Evolutionary conservation across 2,113 vertebrate genomes (phyloP).

Genomic region (Garra rufa): DNA sequence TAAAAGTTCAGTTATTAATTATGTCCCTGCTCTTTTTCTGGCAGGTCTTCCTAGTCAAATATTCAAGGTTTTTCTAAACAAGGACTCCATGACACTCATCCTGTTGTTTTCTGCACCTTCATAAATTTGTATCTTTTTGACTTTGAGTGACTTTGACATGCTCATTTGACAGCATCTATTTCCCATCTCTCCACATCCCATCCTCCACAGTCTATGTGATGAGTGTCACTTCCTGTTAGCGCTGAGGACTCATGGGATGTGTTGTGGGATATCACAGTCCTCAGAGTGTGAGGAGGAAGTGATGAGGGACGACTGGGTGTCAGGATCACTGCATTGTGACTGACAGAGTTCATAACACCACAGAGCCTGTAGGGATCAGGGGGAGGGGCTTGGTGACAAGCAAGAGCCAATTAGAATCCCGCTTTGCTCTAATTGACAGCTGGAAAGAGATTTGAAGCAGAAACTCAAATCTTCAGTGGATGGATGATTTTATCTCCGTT

Average conservation of each 20-base stretch:
- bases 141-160: constrained; percentile 14
- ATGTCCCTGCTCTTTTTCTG: background rate
- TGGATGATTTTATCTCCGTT: background rate
- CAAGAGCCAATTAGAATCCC: background rate
- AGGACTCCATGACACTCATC: background rate
- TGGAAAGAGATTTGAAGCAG: too few relatives aligned
- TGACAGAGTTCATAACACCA: constrained; percentile 10
- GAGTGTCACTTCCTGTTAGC: constrained; percentile 29
- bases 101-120: background rate
- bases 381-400: background rate
- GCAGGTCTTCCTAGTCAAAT: background rate
- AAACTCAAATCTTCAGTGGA: background rate
- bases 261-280: background rate
- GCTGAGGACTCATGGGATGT: constrained; percentile 7
- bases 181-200: background rate
- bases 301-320: background rate
- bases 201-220: background rate
- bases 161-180: constrained; percentile 22
- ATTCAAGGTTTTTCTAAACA: background rate
- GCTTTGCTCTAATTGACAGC: background rate
- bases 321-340: constrained; percentile 1
- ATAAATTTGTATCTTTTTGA: background rate
- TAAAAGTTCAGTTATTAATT: background rate
- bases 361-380: background rate
- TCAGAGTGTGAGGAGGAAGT: constrained; percentile 6